Evolutionary conservation across 1,140 invertebrate species (phyloP).

Genomic region (Octopus sinensis): DNA sequence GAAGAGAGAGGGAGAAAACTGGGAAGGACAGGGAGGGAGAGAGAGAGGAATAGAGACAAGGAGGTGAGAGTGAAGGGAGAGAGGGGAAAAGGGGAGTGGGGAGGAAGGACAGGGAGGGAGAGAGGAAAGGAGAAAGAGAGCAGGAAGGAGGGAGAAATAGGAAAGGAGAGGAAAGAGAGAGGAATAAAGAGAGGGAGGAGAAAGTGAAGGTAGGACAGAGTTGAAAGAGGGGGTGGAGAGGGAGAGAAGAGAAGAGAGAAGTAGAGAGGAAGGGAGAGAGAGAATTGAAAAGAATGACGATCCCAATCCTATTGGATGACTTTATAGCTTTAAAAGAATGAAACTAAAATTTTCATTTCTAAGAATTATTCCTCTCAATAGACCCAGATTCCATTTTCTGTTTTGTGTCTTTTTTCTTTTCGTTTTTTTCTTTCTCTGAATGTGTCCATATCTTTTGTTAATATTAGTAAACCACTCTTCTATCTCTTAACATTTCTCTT

Average conservation of each 20-base stretch:
- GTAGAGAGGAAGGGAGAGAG: background rate
- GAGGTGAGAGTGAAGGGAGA: background rate
- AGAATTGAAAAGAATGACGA: background rate
- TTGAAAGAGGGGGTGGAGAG: background rate
- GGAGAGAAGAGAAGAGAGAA: background rate
- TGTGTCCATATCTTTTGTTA: background rate
- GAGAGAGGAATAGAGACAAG: background rate
- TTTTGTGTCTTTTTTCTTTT: background rate
- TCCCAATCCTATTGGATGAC: too few species aligned
- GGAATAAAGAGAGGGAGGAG: background rate
- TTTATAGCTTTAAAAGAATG: background rate
- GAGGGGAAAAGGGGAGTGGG: background rate
- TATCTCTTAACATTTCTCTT: too few species aligned
- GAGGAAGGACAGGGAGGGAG: background rate
- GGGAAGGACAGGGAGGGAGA: background rate
- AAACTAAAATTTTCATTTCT: background rate
- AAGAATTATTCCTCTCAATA: background rate
- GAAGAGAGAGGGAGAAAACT: background rate
- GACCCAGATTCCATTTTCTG: background rate
- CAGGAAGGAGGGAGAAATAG: background rate
- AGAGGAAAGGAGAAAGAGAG: background rate
- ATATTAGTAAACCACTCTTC: too few species aligned
- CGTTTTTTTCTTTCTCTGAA: background rate
- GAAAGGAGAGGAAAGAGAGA: background rate
- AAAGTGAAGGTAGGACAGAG: background rate